Base-by-base conservation (phyloP, 53 echinoderm and acorn worm genomes). In the Mesocentrotus franciscanus region DNA sequence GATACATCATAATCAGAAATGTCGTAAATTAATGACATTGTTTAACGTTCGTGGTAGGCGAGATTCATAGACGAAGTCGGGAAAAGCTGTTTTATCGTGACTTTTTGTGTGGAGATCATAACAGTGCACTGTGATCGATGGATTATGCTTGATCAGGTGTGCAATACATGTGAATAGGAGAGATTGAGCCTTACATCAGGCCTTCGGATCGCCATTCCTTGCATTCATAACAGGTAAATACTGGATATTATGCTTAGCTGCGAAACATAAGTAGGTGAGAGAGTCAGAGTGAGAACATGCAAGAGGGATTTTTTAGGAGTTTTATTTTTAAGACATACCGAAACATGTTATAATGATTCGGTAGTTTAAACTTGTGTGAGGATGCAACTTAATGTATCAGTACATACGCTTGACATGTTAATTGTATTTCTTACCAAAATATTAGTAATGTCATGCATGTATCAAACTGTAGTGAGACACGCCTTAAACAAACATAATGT, bases 221-320 rank as follows among this genome's bases (percentile, higher is more conserved):
- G 81, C 81, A 17, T 87, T 87, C 29, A 57, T 55, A 87, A 87
- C 9, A 87, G 87, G 87, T 87, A 87, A 87, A 58, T 57, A 87
- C 56, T 58, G 5, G 58, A 57, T 39, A 57, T 87, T 58, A 10
- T 20, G 58, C 29, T 87, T 87, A n/a, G 12, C 58, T 27, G 58
- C 13, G 87, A 87, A 87, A 59, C 29, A 12, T 22, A 1, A 87
- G 12, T 57, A 29, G 4, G 39, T 49, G 36, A 66, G 22, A 22
- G 66, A 14, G 8, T 36, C 22, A 49, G 6, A 14, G 8, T 36
- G 8, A 49, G 17, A 49, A 42, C 0, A 36, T 1, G 12, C 35
- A 84, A 22, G 7, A 22, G 8, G 36, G 84, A 49, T 42, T 42
- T 36, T 66, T 22, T 66, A 1, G 17, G 16, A 66, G 22, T 18